Conservation (phyloP, 2,888 invertebrate genomes). For the Drosophila peninsularis region DNA sequence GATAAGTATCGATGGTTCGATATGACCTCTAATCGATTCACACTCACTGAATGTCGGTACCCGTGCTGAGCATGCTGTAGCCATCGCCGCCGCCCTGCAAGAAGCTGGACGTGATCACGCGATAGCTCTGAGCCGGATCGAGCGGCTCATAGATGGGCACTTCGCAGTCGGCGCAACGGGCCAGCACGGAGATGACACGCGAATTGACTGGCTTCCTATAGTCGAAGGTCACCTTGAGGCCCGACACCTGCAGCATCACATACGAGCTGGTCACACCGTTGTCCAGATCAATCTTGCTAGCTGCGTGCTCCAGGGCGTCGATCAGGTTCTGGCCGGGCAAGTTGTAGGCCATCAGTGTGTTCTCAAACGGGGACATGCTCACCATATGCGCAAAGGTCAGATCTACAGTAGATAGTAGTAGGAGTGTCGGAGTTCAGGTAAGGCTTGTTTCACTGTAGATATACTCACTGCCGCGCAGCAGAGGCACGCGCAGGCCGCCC, state of each 20-base stretch:
- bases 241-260: conserved; percentile 86
- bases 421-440: not conserved
- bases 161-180: conserved; percentile 77
- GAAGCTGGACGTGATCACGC: conserved; percentile 87
- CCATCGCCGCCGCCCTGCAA: conserved; percentile 90
- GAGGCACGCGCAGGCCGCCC: conserved; percentile 89
- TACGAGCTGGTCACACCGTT: conserved; percentile 58
- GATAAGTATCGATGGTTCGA: not conserved
- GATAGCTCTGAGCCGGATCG: conserved; percentile 86
- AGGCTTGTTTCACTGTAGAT: not conserved
- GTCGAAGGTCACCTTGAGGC: conserved; percentile 86
- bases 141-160: conserved; percentile 88
- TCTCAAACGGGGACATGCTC: conserved; percentile 91
- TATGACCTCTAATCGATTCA: not conserved
- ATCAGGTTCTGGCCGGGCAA: conserved; percentile 88
- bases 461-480: conserved; percentile 87
- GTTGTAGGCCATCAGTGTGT: conserved; percentile 89
- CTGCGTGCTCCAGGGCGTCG: conserved; percentile 87
- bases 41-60: conserved; percentile 78
- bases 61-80: conserved; percentile 85
- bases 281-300: conserved; percentile 77
- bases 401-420: conserved; percentile 84
- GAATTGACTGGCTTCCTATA: conserved; percentile 86
- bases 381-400: conserved; percentile 89
- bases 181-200: conserved; percentile 86